Base-by-base conservation (phyloP, 2,888 invertebrate genomes). In the Cheilosia variabilis region DNA sequence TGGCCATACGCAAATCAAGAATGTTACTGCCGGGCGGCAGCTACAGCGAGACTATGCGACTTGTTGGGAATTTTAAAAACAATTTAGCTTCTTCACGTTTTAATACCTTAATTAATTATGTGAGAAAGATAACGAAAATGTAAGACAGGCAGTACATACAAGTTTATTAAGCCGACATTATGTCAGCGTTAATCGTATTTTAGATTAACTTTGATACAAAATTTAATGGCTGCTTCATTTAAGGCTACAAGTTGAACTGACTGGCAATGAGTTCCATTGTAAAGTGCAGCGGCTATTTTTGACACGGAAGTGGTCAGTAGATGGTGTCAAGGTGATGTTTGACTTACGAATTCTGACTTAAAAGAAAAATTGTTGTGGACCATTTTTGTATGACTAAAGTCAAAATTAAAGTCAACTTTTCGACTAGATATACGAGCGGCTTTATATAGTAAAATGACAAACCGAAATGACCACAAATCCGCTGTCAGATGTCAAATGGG, bases 41-140 rank as follows among this genome's bases (percentile, higher is more conserved):
- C 55, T 37, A 43, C 22, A 9, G 15, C 15, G 19, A 4, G 10
- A 37, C 45, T 47, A 1, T 17, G 24, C 52, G 55, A 71, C 58
- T 65, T n/a, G 58, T 65, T 62, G 57, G 65, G 71, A 79, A 79
- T 79, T 79, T 72, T 72, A 79, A 72, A 65, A 79, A 52, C 52
- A 55, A 43, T 43, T 31, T 71, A 63, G 69, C 78, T 78, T 71
- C 63, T 71, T 69, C 69, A 71, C 69, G 71, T 63, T 62, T 78
- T 47, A 71, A 71, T 78, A 68, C 53, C 37, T 45, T 62, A 69
- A 77, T 77, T 68, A 68, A 60, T 60, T 66, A 50, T 63, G 58
- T 41, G 43, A 58, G 34, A 37, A 66, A 76, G 31, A 76, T 43
- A 76, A 27, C 27, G 31, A 65, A 76, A 62, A 47, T 45, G n/a